Evolutionary conservation across 2,113 vertebrate genomes (phyloP), one percentile per base, ranked within the genome.

Genomic region (Microtus montanus): DNA sequence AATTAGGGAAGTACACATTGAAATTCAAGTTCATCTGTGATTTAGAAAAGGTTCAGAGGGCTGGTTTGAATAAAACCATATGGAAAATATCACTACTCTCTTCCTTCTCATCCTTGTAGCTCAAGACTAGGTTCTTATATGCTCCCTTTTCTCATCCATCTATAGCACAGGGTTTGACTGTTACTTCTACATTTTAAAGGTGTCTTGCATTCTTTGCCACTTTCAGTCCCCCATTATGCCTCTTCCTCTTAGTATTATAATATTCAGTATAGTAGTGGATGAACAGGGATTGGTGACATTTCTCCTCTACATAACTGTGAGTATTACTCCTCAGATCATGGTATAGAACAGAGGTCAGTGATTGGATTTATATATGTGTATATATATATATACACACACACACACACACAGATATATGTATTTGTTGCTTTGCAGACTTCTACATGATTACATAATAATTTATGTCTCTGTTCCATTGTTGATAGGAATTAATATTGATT

Each of bases 401-500:
- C 10, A 54, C 92, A 92, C 95, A 44, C 41, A 52, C 38, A 41
- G 2, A 41, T 86, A 71, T 90, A 66, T 83, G 82, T 90, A 75
- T 54, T 30, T 77, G 38, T 90, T 93, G 58, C 52, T 71, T 90
- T 92, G 10, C 68, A 89, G 28, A 74, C 70, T 82, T 91, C 20
- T 71, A 28, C n/a, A 38, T 79, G 12, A 88, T n/a, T 82, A 1
- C n/a, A 73, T 8, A 63, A 26, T 15, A 74, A 71, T 92, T 90
- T 89, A 70, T 58, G 64, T 38, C 47, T 83, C 30, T 92, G 2
- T 95, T 95, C 2, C 64, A 8, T 71, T 89, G 1, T 44, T 91
- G 33, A 87, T 83, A 58, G 73, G 80, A 52, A 78, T 90, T 90
- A 86, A 52, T 11, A 44, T 64, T 88, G 3, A 70, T 88, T 96